Percentiles rank a stretch among this genome's conserved stretches.
Evolutionary conservation across 2,888 invertebrate genomes (phyloP).

Genomic region (Seira sanloemensis): DNA sequence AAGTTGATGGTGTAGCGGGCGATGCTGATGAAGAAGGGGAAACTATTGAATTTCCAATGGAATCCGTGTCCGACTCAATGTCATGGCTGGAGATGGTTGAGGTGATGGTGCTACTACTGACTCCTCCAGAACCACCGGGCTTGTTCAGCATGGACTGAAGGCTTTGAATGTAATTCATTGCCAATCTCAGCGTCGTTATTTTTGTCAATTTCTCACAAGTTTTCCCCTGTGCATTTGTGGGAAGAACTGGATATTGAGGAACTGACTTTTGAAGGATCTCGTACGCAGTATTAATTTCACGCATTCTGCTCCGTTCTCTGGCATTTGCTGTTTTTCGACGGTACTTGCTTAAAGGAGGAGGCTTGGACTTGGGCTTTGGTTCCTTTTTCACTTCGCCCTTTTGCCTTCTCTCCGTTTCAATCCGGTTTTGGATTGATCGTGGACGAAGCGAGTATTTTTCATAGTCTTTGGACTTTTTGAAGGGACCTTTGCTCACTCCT

Average conservation of each 20-base stretch:
- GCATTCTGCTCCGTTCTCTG: slow-evolving; percentile 89
- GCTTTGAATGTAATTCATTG: slow-evolving; percentile 90
- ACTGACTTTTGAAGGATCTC: slow-evolving; percentile 87
- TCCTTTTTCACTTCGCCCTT: slow-evolving; percentile 74
- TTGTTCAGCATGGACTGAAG: slow-evolving; percentile 81
- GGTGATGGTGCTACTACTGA: background rate
- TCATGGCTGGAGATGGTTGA: slow-evolving; percentile 4
- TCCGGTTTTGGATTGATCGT: slow-evolving; percentile 80
- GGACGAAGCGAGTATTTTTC: slow-evolving; percentile 84
- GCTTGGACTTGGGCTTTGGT: slow-evolving; percentile 78
- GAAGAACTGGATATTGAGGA: slow-evolving; percentile 77
- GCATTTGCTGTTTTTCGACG: slow-evolving; percentile 93
- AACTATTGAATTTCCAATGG: slow-evolving; percentile 37
- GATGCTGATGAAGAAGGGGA: slow-evolving; percentile 34
- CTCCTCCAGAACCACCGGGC: slow-evolving; percentile 28
- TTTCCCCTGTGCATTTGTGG: slow-evolving; percentile 73
- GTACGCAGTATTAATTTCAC: slow-evolving; percentile 93
- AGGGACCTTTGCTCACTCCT: slow-evolving; percentile 2
- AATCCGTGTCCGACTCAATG: slow-evolving; percentile 40
- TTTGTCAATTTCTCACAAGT: slow-evolving; percentile 89
- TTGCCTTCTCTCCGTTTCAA: slow-evolving; percentile 77
- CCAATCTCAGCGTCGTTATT: slow-evolving; percentile 90
- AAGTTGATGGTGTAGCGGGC: slow-evolving; percentile 21
- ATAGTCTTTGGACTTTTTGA: slow-evolving; percentile 69
- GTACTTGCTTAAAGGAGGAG: slow-evolving; percentile 87